phyloP scores from a whole-genome alignment of 2,888 invertebrate genomes.

The Diarsia brunnea region DNA sequence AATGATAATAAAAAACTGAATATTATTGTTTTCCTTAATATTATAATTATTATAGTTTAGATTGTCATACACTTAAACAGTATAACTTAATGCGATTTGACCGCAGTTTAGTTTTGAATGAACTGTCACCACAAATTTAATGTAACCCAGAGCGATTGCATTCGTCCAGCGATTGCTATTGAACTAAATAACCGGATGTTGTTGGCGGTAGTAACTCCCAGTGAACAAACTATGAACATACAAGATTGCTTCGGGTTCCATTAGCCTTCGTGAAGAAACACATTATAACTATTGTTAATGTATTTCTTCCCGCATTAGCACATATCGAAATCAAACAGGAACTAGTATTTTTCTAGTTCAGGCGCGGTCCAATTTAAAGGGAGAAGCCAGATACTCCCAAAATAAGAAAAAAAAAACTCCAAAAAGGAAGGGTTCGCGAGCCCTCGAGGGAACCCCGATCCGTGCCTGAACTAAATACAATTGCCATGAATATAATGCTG shows the following conservation, averaged over 20 bases:
- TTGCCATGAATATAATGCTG: conserved; percentile 16
- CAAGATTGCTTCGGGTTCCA: conserved; percentile 11
- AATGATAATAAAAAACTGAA: too few species aligned
- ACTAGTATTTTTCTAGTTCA: conserved; percentile 31
- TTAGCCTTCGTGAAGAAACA: conserved; percentile 13
- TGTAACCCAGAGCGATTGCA: conserved; percentile 9
- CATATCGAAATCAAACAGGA: background rate
- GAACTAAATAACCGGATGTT: background rate
- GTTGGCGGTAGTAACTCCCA: background rate
- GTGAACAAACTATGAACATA: background rate
- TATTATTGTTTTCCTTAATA: too few species aligned
- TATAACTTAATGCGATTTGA: background rate
- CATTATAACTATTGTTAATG: conserved; percentile 41
- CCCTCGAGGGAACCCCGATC: background rate
- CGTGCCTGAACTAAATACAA: conserved; percentile 36
- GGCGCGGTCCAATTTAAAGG: conserved; percentile 6
- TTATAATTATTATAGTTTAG: too few species aligned
- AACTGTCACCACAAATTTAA: conserved; percentile 11
- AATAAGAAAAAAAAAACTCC: background rate
- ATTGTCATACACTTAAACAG: too few species aligned
- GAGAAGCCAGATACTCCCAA: conserved; percentile 43
- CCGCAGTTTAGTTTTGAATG: background rate
- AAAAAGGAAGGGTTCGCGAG: background rate
- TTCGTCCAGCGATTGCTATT: background rate
- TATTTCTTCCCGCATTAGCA: conserved; percentile 27